phyloP scores from a whole-genome alignment of 2,113 vertebrate species.

The Python bivittatus region DNA sequence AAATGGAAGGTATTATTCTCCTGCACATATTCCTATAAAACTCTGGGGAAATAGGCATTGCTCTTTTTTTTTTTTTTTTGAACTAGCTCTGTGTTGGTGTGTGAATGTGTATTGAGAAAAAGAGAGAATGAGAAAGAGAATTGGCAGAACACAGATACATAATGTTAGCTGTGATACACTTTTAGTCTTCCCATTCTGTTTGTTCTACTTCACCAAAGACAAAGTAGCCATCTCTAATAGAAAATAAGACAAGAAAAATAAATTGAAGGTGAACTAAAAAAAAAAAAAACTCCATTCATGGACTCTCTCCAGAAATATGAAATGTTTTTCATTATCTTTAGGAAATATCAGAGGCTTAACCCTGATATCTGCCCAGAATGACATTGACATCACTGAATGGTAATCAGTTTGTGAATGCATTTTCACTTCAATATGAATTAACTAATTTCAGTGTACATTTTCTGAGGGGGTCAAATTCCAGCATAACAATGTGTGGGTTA shows the following conservation, averaged over 20 bases:
- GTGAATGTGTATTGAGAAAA: not conserved
- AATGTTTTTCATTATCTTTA: conserved; percentile 14
- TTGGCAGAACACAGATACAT: not conserved
- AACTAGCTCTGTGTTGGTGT: not conserved
- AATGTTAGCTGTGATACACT: not conserved
- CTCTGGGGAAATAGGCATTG: not conserved
- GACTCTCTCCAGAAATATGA: not conserved
- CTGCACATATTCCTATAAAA: conserved; percentile 1
- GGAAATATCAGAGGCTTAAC: conserved; percentile 12
- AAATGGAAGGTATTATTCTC: not conserved
- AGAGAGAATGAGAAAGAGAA: not conserved
- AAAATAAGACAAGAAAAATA: not conserved
- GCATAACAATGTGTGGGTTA: not conserved
- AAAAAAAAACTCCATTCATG: conserved; percentile 26
- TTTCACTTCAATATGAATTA: conserved; percentile 11
- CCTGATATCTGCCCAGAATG: not conserved
- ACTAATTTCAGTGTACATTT: not conserved
- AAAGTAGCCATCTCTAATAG: conserved; percentile 7
- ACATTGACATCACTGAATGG: conserved; percentile 17
- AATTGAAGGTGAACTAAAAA: conserved; percentile 14
- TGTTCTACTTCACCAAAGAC: not conserved
- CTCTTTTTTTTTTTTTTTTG: not conserved
- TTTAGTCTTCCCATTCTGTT: not conserved
- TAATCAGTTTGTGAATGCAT: conserved; percentile 19
- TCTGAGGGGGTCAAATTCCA: conserved; percentile 12